A percentile compares a stretch with the other conserved stretches of the same genome.
These are phyloP conservation scores for Acanthiza pusilla DNA, from an alignment of 2,797 vertebrate species.

Conservation along the genomic window DNA sequence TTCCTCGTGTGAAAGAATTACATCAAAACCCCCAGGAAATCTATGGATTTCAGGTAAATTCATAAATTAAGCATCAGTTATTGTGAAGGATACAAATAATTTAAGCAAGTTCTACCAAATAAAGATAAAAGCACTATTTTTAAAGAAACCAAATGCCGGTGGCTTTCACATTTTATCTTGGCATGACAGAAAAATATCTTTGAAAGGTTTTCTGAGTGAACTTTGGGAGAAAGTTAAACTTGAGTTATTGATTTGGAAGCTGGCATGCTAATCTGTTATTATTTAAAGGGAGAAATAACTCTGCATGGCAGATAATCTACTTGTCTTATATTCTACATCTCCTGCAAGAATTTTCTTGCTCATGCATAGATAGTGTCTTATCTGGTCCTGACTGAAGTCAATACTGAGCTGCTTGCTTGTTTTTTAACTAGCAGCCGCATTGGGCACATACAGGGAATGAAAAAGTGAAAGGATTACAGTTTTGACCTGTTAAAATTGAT, in stretches of 20 bases:
- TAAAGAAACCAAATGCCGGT: not conserved
- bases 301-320: constrained; percentile 7
- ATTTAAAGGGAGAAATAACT: constrained; percentile 33
- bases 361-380: constrained; percentile 22
- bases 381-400: constrained; percentile 35
- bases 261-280: constrained; percentile 1
- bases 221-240: constrained; percentile 38
- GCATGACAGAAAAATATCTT: not conserved
- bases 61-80: not conserved
- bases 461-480: constrained; percentile 39
- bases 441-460: not conserved
- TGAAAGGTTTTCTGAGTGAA: not conserved
- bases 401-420: constrained; percentile 17
- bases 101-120: not conserved
- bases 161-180: not conserved
- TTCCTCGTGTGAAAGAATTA: not conserved
- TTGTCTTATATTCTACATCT: constrained; percentile 15
- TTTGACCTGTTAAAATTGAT: constrained; percentile 54
- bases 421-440: constrained; percentile 24
- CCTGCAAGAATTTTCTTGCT: constrained; percentile 15
- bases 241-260: not conserved
- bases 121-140: not conserved
- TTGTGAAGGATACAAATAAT: not conserved
- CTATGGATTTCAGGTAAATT: not conserved
- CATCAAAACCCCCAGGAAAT: not conserved